Conservation (phyloP, 2,888 invertebrate species). For the Doris montereyensis region DNA sequence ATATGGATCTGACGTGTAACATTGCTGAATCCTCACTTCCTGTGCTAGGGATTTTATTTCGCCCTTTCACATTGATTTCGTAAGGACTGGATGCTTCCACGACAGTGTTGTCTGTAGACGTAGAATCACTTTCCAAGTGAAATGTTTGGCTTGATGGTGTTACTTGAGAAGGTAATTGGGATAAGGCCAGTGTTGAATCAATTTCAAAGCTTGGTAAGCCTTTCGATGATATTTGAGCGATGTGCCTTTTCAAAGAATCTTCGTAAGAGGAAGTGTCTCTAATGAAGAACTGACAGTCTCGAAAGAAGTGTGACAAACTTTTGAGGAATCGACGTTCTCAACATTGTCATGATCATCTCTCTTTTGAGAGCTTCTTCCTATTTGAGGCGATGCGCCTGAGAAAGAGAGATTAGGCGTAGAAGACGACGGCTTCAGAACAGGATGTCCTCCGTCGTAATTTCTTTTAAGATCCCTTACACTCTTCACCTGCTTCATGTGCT, state of each 20-base stretch:
- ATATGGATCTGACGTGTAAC: conserved; percentile 63
- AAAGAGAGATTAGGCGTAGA: conserved; percentile 53
- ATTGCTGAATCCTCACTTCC: conserved; percentile 44
- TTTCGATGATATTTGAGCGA: too few species aligned
- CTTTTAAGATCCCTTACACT: conserved; percentile 41
- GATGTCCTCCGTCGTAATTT: conserved; percentile 41
- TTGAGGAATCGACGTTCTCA: background rate
- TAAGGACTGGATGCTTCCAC: conserved; percentile 17
- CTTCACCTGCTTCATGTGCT: conserved; percentile 37
- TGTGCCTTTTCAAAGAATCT: background rate
- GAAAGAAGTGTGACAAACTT: background rate
- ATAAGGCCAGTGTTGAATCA: too few species aligned
- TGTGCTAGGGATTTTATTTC: conserved; percentile 37
- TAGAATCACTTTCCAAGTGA: conserved; percentile 11
- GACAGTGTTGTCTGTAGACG: conserved; percentile 22
- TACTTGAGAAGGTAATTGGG: too few species aligned
- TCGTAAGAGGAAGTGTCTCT: conserved; percentile 38
- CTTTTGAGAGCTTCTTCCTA: background rate
- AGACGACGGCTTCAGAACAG: conserved; percentile 56
- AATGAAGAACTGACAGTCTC: conserved; percentile 22
- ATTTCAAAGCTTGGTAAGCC: too few species aligned
- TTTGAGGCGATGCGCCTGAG: background rate
- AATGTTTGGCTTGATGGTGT: background rate
- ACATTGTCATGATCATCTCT: background rate
- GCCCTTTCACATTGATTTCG: conserved; percentile 42